Percentiles rank a stretch among this genome's conserved stretches.
Conservation (phyloP, 2,797 vertebrate genomes). For the Phylloscopus collybita region DNA sequence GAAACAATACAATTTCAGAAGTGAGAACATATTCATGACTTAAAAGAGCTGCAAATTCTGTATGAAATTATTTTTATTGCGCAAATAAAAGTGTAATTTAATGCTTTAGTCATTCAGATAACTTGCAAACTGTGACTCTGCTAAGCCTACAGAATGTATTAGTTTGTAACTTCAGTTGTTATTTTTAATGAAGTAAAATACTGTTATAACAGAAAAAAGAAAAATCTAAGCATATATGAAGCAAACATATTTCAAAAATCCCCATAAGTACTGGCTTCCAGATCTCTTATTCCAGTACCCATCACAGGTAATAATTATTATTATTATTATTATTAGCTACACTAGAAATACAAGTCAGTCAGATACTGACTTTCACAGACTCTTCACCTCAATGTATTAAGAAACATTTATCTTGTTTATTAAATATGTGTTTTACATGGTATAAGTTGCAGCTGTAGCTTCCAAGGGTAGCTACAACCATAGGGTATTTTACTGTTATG, state of each 20-base stretch:
- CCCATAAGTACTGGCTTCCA: neutral
- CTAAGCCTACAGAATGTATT: neutral
- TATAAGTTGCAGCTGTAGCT: neutral
- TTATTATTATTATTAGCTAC: neutral
- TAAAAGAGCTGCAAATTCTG: neutral
- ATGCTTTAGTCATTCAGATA: neutral
- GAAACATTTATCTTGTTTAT: neutral
- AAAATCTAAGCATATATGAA: neutral
- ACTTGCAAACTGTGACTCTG: neutral
- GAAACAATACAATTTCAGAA: neutral
- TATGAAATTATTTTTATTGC: neutral
- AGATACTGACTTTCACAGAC: neutral
- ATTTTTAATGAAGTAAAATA: neutral
- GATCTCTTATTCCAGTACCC: neutral
- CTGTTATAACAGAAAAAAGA: neutral
- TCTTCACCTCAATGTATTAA: neutral
- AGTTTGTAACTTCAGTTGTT: neutral
- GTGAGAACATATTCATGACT: neutral
- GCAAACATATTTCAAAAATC: neutral
- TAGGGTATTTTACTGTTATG: neutral
- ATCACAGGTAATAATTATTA: neutral
- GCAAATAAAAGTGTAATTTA: conserved; percentile 16
- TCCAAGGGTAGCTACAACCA: neutral
- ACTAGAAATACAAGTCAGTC: neutral
- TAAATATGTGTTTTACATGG: neutral